Base-by-base conservation (phyloP, 2,888 invertebrate genomes). In the Zaprionus obscuricornis region DNA sequence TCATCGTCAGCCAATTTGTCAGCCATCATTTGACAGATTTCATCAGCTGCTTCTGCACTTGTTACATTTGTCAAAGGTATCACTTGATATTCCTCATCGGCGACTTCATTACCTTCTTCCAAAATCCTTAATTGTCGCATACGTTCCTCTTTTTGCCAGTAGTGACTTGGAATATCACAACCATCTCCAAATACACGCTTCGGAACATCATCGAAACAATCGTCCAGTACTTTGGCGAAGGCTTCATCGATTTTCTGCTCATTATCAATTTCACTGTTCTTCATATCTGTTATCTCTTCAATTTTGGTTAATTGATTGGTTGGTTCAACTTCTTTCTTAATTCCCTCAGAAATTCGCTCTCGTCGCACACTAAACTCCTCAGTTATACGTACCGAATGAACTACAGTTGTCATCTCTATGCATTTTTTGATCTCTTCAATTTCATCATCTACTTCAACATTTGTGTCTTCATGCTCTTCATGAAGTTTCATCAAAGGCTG, bases 1-100 rank as follows among this genome's bases (percentile, higher is more conserved):
- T 85, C 81, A 10, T 88, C 82, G 2, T 16, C 64, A n/a, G 76
- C 81, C 24, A 86, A 1, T 6, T 66, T 56, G 7, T 45, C 2
- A 17, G 29, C 24, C 52, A 66, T 57, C 5, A 36, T 2, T 2
- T 50, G 43, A 13, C 68, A 73, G 8, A 75, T 67, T 16, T 49
- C 4, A 8, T 64, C 55, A 0, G 79, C 81, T 11, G 45, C 22
- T 1, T 66, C 57, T 1, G 40, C 54, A 24, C 72, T 57, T 0
- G 66, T 63, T 1, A 7, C 22, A 0, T 17, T 18, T 1, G 8
- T 47, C 6, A 63, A 2, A 2, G 57, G 63, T 0, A 31, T 17
- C 0, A 26, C 11, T 2, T 36, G 10, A 10, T 40, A 37, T 0
- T 13, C 8, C 2, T 52, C 47, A 2, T 71, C 36, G 1, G 34